A percentile compares a stretch with the other conserved stretches of the same genome.
Evolutionary conservation across 2,113 vertebrate species (phyloP).

Genomic region (Cygnus atratus): DNA sequence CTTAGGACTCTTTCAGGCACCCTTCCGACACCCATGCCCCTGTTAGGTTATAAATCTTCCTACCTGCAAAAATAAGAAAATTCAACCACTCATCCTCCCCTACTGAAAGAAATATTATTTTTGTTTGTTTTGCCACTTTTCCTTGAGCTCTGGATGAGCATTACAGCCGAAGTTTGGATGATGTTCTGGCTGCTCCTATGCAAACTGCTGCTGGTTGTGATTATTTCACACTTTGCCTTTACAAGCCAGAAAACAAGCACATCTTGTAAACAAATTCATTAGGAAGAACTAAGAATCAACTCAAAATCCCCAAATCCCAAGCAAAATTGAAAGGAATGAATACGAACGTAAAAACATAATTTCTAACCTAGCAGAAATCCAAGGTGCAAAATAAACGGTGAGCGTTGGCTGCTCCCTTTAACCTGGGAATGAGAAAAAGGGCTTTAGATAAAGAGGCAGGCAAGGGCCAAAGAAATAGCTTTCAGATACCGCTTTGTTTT

Average conservation of each 20-base stretch:
- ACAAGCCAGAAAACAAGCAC: background rate
- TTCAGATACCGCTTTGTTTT: background rate
- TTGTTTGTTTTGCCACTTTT: background rate
- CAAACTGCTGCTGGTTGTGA: background rate
- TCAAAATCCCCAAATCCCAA: background rate
- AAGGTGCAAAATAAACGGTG: background rate
- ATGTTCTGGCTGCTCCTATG: background rate
- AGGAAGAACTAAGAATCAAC: background rate
- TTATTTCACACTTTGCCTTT: background rate
- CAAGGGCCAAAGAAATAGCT: background rate
- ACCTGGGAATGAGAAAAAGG: background rate
- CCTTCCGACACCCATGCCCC: background rate
- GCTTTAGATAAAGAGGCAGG: background rate
- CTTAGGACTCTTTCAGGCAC: background rate
- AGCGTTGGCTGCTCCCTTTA: background rate
- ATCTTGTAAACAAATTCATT: background rate
- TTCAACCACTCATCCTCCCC: no score
- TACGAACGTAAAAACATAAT: background rate
- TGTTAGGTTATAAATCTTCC: background rate
- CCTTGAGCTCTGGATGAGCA: background rate
- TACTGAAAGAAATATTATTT: background rate
- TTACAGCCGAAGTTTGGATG: background rate
- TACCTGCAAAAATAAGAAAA: background rate
- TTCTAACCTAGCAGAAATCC: background rate
- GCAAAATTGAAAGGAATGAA: background rate